A percentile compares a stretch with the other conserved stretches of the same genome.
phyloP scores from a whole-genome alignment of 1,140 invertebrate species.

The Papilio helenus region DNA sequence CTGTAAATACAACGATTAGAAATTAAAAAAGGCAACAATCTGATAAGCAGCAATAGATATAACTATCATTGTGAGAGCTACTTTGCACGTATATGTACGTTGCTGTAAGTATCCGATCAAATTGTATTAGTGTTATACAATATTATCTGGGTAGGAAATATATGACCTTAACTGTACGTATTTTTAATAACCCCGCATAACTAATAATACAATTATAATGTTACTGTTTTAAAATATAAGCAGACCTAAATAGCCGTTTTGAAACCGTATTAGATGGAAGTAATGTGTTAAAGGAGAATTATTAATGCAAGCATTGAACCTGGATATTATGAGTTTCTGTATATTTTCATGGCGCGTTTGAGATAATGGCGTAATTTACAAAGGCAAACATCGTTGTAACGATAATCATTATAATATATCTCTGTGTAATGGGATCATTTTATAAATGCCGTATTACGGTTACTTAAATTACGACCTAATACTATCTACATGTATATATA shows the following conservation, averaged over 20 bases:
- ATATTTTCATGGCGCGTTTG: constrained; percentile 26
- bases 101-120: too few relatives aligned
- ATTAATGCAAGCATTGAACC: constrained; percentile 10
- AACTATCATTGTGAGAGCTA: too few relatives aligned
- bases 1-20: not conserved
- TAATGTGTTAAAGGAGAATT: not conserved
- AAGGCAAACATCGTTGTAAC: constrained; percentile 19
- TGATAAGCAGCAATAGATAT: too few relatives aligned
- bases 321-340: constrained; percentile 8
- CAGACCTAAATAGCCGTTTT: constrained; percentile 1
- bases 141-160: too few relatives aligned
- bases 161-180: too few relatives aligned
- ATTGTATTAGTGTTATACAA: too few relatives aligned
- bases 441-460: constrained; percentile 20
- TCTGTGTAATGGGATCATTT: constrained; percentile 6
- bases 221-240: too few relatives aligned
- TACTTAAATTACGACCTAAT: not conserved
- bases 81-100: too few relatives aligned
- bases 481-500: too few relatives aligned
- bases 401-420: constrained; percentile 34
- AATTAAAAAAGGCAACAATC: not conserved
- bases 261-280: not conserved
- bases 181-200: too few relatives aligned
- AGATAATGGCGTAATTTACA: constrained; percentile 36
- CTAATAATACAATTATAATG: too few relatives aligned